Percentiles rank a stretch among this genome's conserved stretches.
Evolutionary conservation across 2,888 invertebrate genomes (phyloP).

Genomic region (Cosmopolites sordidus): DNA sequence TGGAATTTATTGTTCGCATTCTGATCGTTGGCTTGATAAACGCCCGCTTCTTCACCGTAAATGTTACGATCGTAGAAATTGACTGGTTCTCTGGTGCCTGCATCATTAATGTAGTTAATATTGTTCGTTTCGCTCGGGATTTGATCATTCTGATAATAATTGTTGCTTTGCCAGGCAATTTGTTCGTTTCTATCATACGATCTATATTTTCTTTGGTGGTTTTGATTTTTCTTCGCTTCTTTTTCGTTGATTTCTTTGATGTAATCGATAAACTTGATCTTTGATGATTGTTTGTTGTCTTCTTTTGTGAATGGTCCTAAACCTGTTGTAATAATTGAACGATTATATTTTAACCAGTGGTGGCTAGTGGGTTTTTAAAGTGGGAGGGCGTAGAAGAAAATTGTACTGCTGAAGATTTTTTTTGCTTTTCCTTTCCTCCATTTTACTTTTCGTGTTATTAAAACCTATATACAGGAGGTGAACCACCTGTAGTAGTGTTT

Average conservation of each 20-base stretch:
- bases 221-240: conserved; percentile 59
- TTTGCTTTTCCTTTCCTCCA: too few species aligned
- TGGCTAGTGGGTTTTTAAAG: too few species aligned
- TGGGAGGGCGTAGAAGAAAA: too few species aligned
- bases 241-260: conserved; percentile 65
- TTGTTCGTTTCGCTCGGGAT: neutral
- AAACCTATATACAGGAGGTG: too few species aligned
- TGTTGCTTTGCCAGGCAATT: neutral
- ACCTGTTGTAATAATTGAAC: conserved; percentile 37
- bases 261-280: conserved; percentile 60
- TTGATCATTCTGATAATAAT: conserved; percentile 8
- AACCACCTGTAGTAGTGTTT: too few species aligned
- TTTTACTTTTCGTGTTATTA: too few species aligned
- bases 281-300: conserved; percentile 51
- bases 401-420: too few species aligned
- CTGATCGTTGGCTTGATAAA: conserved; percentile 41
- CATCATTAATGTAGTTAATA: neutral
- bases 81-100: neutral
- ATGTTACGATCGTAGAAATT: neutral
- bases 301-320: conserved; percentile 61
- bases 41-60: neutral
- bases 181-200: conserved; percentile 45
- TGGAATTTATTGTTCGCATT: conserved; percentile 57
- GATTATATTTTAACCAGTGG: too few species aligned
- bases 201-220: conserved; percentile 43